Percentiles rank a stretch among this genome's conserved stretches.
These are phyloP conservation scores for Hydropsyche betteni DNA, from an alignment of 2,888 invertebrate genomes.

Conservation along the genomic window DNA sequence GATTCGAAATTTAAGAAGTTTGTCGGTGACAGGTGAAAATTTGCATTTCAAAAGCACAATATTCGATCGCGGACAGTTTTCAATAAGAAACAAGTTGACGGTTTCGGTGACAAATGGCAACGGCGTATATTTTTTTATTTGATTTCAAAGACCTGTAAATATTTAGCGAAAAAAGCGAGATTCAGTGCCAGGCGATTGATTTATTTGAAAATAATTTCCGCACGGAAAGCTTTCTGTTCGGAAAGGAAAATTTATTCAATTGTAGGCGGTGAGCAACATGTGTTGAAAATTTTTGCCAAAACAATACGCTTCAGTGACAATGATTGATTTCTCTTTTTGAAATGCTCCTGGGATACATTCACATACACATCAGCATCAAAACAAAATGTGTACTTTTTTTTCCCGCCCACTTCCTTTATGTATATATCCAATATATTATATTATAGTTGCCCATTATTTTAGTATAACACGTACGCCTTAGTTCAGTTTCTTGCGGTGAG, in stretches of 20 bases:
- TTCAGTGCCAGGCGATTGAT: slow-evolving; percentile 28
- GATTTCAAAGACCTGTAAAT: slow-evolving; percentile 32
- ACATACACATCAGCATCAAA: neutral
- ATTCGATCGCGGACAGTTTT: neutral
- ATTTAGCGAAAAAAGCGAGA: slow-evolving; percentile 20
- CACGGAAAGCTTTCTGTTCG: slow-evolving; percentile 22
- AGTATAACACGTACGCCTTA: too few relatives aligned
- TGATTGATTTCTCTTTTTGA: slow-evolving; percentile 28
- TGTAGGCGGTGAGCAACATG: slow-evolving; percentile 30
- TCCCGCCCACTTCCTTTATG: too few relatives aligned
- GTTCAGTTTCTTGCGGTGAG: too few relatives aligned
- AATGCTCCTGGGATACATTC: neutral
- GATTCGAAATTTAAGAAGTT: slow-evolving; percentile 15
- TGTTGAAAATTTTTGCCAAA: slow-evolving; percentile 30
- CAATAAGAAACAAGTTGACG: slow-evolving; percentile 18
- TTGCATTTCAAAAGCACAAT: neutral
- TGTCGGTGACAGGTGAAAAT: neutral
- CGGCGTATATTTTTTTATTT: slow-evolving; percentile 9
- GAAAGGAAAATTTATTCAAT: slow-evolving; percentile 29
- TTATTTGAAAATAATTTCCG: slow-evolving; percentile 29
- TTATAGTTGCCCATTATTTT: too few relatives aligned
- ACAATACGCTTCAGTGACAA: slow-evolving; percentile 33
- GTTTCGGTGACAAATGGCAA: slow-evolving; percentile 19
- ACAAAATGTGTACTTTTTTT: too few relatives aligned
- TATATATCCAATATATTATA: too few relatives aligned